A percentile compares a stretch with the other conserved stretches of the same genome.
Conservation (phyloP, 2,797 vertebrate genomes). For the Sciurus vulgaris region DNA sequence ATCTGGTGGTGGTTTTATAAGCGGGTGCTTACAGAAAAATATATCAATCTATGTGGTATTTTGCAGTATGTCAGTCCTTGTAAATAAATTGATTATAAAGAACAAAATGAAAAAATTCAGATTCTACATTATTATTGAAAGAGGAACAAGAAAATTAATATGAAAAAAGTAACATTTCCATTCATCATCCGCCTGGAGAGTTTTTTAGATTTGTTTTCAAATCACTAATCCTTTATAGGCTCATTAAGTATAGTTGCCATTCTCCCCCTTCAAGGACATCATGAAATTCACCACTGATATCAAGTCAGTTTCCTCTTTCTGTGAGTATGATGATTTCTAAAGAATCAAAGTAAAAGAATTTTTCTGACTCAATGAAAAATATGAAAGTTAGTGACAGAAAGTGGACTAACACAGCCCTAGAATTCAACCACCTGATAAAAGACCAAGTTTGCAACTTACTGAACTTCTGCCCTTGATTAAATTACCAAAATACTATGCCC, state of each 20-base stretch:
- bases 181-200: not conserved
- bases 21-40: not conserved
- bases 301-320: conserved; percentile 23
- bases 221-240: not conserved
- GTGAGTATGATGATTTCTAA: conserved; percentile 49
- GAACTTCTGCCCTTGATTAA: no score
- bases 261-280: not conserved
- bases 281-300: conserved; percentile 3
- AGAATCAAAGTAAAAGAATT: conserved; percentile 46
- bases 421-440: no score
- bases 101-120: conserved; percentile 37
- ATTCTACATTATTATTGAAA: conserved; percentile 38
- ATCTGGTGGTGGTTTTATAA: not conserved
- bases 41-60: not conserved
- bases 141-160: conserved; percentile 46
- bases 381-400: not conserved
- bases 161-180: conserved; percentile 48
- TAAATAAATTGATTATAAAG: conserved; percentile 44
- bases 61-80: not conserved
- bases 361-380: conserved; percentile 24
- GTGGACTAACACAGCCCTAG: no score
- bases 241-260: conserved; percentile 33
- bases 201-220: conserved; percentile 29
- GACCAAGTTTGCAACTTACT: no score
- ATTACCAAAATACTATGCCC: no score